Evolutionary conservation across 2,113 vertebrate species (phyloP).

Genomic region (Sterrhoptilus dennistouni): DNA sequence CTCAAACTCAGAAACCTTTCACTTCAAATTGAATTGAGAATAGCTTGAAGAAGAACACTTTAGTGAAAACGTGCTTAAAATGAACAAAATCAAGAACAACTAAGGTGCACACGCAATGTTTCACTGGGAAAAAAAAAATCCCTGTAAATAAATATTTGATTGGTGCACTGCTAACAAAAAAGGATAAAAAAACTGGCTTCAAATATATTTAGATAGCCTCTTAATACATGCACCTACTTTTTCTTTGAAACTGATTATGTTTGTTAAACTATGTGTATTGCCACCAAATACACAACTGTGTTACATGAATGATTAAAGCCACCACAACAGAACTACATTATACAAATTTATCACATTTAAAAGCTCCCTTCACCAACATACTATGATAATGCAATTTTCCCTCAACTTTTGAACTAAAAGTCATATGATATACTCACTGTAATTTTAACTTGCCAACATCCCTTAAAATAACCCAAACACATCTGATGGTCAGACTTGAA

Average conservation of each 20-base stretch:
- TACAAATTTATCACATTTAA: not conserved
- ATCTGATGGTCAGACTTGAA: not conserved
- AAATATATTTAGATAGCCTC: slow-evolving; percentile 3
- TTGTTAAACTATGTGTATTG: slow-evolving; percentile 16
- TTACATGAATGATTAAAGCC: not conserved
- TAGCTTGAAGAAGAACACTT: slow-evolving; percentile 66
- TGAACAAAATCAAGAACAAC: slow-evolving; percentile 61
- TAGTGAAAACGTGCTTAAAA: slow-evolving; percentile 70
- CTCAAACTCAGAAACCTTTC: slow-evolving; percentile 73
- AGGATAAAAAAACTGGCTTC: not conserved
- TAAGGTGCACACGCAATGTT: not conserved
- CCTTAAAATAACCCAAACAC: not conserved
- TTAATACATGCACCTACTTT: not conserved
- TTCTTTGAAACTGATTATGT: not conserved
- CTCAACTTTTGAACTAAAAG: not conserved
- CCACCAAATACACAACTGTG: not conserved
- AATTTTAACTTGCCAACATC: not conserved
- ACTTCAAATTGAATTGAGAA: slow-evolving; percentile 78
- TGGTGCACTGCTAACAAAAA: slow-evolving; percentile 24
- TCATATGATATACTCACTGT: not conserved
- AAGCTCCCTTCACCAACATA: not conserved
- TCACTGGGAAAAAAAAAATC: not conserved
- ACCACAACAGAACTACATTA: not conserved
- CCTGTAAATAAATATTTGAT: slow-evolving; percentile 27
- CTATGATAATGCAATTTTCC: not conserved